Evolutionary conservation across 2,888 invertebrate species (phyloP).

Genomic region (Apodemia mormo): DNA sequence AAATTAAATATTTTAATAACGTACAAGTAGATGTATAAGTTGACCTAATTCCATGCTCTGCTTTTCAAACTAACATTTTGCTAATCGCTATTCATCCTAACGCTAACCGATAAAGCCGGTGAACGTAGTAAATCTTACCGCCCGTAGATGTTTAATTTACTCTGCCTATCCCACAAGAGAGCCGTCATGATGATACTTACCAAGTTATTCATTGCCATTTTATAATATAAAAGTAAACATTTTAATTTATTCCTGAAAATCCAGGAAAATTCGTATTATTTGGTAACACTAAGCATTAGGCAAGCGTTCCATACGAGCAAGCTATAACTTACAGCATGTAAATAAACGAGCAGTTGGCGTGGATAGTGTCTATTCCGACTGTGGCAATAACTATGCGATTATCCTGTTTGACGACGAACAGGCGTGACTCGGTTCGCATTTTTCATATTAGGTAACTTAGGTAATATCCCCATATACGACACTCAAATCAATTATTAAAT

Average conservation of each 20-base stretch:
- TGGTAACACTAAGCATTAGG: background rate
- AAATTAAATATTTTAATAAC: too few relatives aligned
- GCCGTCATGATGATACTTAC: too few relatives aligned
- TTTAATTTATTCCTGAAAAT: background rate
- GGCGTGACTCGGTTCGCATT: conserved; percentile 65
- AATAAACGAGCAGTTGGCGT: conserved; percentile 78
- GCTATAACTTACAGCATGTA: conserved; percentile 42
- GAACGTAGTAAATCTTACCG: too few relatives aligned
- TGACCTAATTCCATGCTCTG: too few relatives aligned
- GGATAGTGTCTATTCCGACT: conserved; percentile 73
- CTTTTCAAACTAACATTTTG: too few relatives aligned
- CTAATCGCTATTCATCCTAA: too few relatives aligned
- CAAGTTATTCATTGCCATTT: too few relatives aligned
- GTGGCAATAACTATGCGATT: conserved; percentile 71
- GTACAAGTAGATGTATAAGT: too few relatives aligned
- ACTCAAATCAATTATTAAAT: conserved; percentile 8
- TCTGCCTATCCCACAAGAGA: too few relatives aligned
- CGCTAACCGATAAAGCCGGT: too few relatives aligned
- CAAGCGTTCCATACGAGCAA: conserved; percentile 18
- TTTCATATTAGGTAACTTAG: conserved; percentile 55
- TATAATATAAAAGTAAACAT: background rate
- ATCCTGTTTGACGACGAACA: conserved; percentile 70
- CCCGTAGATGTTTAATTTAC: too few relatives aligned
- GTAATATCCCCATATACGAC: conserved; percentile 23
- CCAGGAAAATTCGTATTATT: background rate